phyloP scores from a whole-genome alignment of 2,113 vertebrate species.

The Turnix velox region DNA sequence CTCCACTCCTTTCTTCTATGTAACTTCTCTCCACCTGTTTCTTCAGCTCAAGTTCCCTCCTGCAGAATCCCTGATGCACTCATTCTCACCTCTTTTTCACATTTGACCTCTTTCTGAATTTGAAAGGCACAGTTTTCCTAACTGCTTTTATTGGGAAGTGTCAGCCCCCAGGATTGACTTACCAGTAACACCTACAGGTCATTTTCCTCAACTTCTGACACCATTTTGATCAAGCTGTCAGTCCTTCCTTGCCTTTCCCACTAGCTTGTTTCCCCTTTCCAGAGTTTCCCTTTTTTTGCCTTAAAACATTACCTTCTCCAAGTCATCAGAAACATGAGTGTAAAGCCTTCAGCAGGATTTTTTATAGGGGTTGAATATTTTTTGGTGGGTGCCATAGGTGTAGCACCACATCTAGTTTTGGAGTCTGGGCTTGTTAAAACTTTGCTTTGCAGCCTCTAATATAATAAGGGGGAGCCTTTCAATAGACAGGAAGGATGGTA shows the following conservation, averaged over 20 bases:
- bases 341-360: background rate
- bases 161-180: background rate
- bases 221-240: background rate
- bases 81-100: background rate
- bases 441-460: background rate
- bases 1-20: background rate
- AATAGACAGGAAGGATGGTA: slow-evolving; percentile 48
- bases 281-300: background rate
- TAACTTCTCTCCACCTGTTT: background rate
- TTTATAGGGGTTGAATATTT: background rate
- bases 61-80: background rate
- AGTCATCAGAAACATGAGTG: background rate
- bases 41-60: background rate
- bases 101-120: background rate
- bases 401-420: background rate
- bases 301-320: background rate
- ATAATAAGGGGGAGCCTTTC: background rate
- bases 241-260: background rate
- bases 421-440: background rate
- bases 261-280: background rate
- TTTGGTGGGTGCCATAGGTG: background rate
- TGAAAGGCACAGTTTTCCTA: background rate
- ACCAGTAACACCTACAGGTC: background rate
- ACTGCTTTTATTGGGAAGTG: background rate
- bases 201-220: background rate